These are phyloP conservation scores for Orthosia incerta DNA, from an alignment of 2,888 invertebrate genomes.

Conservation along the genomic window DNA sequence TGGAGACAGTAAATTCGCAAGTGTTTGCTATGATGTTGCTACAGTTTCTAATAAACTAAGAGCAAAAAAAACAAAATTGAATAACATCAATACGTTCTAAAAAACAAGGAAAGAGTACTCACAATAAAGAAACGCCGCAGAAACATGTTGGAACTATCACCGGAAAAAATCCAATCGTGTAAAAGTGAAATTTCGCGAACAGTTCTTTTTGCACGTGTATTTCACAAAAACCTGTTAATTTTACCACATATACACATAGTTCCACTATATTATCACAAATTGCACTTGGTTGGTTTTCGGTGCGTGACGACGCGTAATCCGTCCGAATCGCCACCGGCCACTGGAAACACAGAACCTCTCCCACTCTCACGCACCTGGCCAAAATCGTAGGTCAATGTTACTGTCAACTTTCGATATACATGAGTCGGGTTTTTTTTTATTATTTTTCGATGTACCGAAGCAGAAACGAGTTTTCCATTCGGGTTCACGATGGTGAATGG, in stretches of 20 bases:
- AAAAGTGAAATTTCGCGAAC: constrained; percentile 64
- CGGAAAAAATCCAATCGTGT: constrained; percentile 61
- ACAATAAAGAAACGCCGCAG: constrained; percentile 57
- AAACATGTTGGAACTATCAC: constrained; percentile 61
- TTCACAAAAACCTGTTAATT: constrained; percentile 62
- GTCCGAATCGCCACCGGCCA: constrained; percentile 43
- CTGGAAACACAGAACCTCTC: constrained; percentile 41
- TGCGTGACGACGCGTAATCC: constrained; percentile 65
- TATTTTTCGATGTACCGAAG: constrained; percentile 60
- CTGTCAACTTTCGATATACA: constrained; percentile 68
- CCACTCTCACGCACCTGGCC: constrained; percentile 46
- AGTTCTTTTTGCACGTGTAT: constrained; percentile 56
- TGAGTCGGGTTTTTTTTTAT: constrained; percentile 64
- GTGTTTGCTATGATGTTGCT: neutral
- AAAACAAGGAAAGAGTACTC: constrained; percentile 48
- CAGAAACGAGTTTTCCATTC: constrained; percentile 71
- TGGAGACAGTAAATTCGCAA: neutral
- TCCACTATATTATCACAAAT: constrained; percentile 57
- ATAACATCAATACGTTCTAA: constrained; percentile 22
- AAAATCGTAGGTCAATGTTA: constrained; percentile 57
- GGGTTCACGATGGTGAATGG: constrained; percentile 79
- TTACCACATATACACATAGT: constrained; percentile 61
- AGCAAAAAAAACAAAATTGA: constrained; percentile 3
- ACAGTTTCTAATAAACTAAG: constrained; percentile 4
- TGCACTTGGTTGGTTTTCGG: constrained; percentile 56